Percentiles rank a stretch among this genome's conserved stretches.
phyloP scores from a whole-genome alignment of 2,113 vertebrate genomes.

The Grantiella picta region DNA sequence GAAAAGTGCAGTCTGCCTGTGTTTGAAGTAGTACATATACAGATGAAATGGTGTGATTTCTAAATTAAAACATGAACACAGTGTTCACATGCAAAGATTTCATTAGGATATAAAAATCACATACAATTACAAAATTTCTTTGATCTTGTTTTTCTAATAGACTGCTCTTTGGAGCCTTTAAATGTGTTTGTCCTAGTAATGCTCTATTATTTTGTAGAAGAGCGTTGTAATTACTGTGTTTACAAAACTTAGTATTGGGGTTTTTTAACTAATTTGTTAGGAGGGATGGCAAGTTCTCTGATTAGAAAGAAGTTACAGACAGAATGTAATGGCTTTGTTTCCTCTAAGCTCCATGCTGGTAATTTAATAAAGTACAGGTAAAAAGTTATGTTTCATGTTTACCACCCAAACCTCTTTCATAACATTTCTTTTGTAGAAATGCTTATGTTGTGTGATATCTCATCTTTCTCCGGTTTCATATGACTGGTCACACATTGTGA shows the following conservation, averaged over 20 bases:
- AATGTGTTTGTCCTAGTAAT: background rate
- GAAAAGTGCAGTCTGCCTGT: background rate
- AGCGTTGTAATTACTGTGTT: background rate
- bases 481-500: background rate
- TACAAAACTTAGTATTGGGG: background rate
- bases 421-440: background rate
- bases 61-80: background rate
- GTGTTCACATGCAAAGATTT: background rate
- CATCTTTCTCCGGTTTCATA: background rate
- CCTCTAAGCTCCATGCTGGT: background rate
- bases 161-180: background rate
- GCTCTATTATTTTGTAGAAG: background rate
- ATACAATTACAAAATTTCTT: background rate
- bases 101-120: background rate
- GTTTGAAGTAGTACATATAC: background rate
- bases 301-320: background rate
- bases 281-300: background rate
- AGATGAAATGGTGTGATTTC: background rate
- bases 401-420: background rate
- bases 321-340: background rate
- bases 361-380: background rate
- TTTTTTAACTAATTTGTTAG: background rate
- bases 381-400: background rate
- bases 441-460: background rate
- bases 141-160: background rate